Evolutionary conservation across 2,113 vertebrate species (phyloP), one percentile per base, ranked within the genome.

Genomic region (Sporophila hypoxantha): DNA sequence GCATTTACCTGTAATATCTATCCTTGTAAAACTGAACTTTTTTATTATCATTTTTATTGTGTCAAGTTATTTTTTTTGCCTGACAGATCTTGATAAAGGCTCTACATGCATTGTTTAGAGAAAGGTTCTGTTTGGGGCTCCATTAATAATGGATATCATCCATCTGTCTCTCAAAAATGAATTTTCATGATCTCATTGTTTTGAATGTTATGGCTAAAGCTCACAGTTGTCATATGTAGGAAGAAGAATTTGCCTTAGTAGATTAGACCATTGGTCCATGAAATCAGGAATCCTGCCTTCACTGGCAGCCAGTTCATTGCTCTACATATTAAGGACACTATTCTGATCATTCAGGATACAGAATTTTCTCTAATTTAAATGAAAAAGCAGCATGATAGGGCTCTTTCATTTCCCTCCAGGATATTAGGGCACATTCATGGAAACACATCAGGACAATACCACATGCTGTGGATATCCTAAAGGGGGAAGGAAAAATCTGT

Each of bases 101-200:
- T 67, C 36, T 88, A 68, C 39, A 57, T 87, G 82, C 68, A 91
- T 92, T 94, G 92, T 96, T 95, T 87, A 80, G 70, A 69, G 44
- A 68, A 74, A 87, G 76, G 56, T 77, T 91, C 92, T 89, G 64
- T 91, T 94, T 94, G 53, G 61, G 34, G 50, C 75, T 95, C 89
- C 87, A 95, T 96, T 96, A 96, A 96, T 96, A 96, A 95, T 96
- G 89, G 82, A 96, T 96, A 94, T 93, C 92, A 94, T 95, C 94
- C 93, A 95, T 96, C 95, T 96, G 94, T 94, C 89, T 88, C 93
- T 92, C 78, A 91, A 90, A 95, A 94, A 96, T 95, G 88, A 95
- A 95, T 96, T 96, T 96, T 93, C 95, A 96, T 96, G 73, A 95
- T 95, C 90, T 91, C 85, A 94, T 93, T 96, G 87, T 94, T 93